phyloP scores from a whole-genome alignment of 2,113 vertebrate species.

The Scophthalmus maximus region DNA sequence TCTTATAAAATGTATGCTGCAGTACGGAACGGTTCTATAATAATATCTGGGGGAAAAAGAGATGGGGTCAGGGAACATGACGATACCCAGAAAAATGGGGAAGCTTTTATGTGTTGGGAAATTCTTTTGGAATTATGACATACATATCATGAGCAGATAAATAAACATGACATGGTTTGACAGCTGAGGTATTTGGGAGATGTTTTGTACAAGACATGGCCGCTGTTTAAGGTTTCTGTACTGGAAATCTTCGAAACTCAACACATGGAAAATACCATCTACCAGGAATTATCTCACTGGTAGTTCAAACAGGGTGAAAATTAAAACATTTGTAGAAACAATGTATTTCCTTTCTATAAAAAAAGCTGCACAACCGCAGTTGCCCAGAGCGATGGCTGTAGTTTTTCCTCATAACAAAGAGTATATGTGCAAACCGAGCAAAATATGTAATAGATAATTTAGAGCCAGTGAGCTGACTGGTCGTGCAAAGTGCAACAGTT shows the following conservation, averaged over 20 bases:
- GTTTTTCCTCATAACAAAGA: slow-evolving; percentile 27
- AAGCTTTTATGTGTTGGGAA: no score
- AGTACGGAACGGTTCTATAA: not conserved
- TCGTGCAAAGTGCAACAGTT: slow-evolving; percentile 26
- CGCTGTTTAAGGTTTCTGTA: no score
- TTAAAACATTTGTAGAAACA: no score
- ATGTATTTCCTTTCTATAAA: slow-evolving; percentile 17
- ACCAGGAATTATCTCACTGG: no score
- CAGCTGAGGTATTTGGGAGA: no score
- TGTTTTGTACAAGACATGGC: no score
- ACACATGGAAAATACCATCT: no score
- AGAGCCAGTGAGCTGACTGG: slow-evolving; percentile 35
- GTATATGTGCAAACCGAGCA: slow-evolving; percentile 28
- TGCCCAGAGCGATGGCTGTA: slow-evolving; percentile 26
- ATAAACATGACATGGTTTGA: not conserved
- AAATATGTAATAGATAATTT: slow-evolving; percentile 61
- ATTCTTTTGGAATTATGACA: no score
- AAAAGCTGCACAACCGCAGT: not conserved
- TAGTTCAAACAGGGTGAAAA: no score
- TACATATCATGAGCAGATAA: not conserved
- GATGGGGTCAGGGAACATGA: not conserved
- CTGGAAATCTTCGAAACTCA: no score
- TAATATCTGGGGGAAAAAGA: not conserved
- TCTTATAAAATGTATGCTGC: not conserved
- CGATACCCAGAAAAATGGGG: not conserved